These are phyloP conservation scores for Spea bombifrons DNA, from an alignment of 2,113 vertebrate genomes.

Conservation along the genomic window DNA sequence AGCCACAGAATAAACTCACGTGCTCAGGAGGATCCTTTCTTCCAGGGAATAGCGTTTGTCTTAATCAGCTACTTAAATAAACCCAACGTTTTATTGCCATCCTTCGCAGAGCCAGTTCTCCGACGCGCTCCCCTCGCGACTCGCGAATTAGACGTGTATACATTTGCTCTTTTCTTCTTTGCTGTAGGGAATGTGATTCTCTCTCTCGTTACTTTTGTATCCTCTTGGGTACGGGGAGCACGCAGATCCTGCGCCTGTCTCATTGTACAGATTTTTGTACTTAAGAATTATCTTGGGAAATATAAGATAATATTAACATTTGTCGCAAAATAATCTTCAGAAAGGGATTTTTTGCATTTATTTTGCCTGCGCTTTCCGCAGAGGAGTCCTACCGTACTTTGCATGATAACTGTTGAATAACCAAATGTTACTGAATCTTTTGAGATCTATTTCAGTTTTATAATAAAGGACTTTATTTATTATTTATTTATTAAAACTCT, in stretches of 20 bases:
- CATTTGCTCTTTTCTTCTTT: not conserved
- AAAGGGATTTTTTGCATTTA: not conserved
- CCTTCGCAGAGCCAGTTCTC: not conserved
- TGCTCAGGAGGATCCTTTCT: not conserved
- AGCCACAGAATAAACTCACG: not conserved
- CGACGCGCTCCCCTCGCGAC: not conserved
- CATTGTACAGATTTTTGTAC: conserved; percentile 12
- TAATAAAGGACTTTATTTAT: too few relatives aligned
- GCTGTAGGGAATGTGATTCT: not conserved
- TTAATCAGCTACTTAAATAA: conserved; percentile 13
- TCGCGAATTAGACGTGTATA: not conserved
- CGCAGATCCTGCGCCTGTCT: not conserved
- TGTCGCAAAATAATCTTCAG: conserved; percentile 13
- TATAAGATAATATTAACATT: conserved; percentile 31
- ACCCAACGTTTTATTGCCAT: not conserved
- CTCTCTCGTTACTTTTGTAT: not conserved
- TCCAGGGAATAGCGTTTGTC: not conserved
- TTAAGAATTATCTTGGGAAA: conserved; percentile 13
- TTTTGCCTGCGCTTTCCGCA: not conserved
- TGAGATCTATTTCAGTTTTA: too few relatives aligned
- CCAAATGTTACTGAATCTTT: too few relatives aligned
- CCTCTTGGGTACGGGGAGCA: not conserved
- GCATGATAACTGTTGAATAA: too few relatives aligned
- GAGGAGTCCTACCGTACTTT: not conserved
- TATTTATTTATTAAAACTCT: too few relatives aligned